Percentiles rank a stretch among this genome's conserved stretches.
These are phyloP conservation scores for Cyclopterus lumpus DNA, from an alignment of 2,797 vertebrate species.

Conservation along the genomic window DNA sequence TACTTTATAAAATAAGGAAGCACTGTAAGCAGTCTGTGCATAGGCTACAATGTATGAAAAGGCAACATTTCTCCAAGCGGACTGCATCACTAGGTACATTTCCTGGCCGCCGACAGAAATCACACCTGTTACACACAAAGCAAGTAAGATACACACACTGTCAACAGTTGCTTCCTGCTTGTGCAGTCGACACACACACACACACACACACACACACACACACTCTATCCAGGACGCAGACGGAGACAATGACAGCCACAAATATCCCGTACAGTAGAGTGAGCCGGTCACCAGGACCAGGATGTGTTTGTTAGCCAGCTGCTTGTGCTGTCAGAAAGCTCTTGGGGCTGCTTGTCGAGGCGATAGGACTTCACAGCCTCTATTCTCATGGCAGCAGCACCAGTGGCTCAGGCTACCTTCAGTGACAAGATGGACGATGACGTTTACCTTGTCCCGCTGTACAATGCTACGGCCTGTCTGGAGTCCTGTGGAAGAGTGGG, in stretches of 20 bases:
- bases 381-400: conserved; percentile 25
- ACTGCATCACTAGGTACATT: conserved; percentile 1
- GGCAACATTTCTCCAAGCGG: not conserved
- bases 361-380: conserved; percentile 11
- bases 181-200: conserved; percentile 13
- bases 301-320: conserved; percentile 46
- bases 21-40: not conserved
- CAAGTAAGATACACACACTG: conserved; percentile 7
- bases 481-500: not conserved
- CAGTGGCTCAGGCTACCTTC: conserved; percentile 31
- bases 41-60: not conserved
- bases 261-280: conserved; percentile 32
- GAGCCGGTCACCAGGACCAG: conserved; percentile 29
- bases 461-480: no score
- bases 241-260: conserved; percentile 38
- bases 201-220: not conserved
- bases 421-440: conserved; percentile 12
- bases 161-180: conserved; percentile 21
- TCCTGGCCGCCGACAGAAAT: conserved; percentile 25
- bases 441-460: conserved; percentile 11
- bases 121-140: conserved; percentile 30
- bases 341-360: conserved; percentile 23
- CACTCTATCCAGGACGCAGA: conserved; percentile 25
- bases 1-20: not conserved
- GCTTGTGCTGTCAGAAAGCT: conserved; percentile 27